Evolutionary conservation across 2,888 invertebrate genomes (phyloP).

Genomic region (Andrena flavipes): DNA sequence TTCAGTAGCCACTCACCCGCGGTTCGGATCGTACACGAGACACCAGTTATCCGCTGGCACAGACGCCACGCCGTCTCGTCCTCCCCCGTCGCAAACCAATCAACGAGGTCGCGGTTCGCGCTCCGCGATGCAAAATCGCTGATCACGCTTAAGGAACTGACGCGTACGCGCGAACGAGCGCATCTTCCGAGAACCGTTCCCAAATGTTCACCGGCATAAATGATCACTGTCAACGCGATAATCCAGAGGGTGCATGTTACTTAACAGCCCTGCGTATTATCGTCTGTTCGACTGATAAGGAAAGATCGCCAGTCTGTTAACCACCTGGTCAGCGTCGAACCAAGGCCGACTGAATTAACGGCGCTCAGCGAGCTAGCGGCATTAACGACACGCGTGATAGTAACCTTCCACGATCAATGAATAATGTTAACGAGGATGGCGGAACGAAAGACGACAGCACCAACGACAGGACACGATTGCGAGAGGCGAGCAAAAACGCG

Average conservation of each 20-base stretch:
- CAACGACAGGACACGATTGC: constrained; percentile 15
- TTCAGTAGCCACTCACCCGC: constrained; percentile 22
- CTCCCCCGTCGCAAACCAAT: constrained; percentile 10
- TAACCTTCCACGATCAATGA: not conserved
- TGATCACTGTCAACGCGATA: not conserved
- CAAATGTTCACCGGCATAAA: not conserved
- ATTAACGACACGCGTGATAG: not conserved
- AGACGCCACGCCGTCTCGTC: constrained; percentile 57
- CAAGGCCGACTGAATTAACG: not conserved
- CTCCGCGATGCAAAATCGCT: constrained; percentile 21
- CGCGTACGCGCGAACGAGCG: constrained; percentile 1
- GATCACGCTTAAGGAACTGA: constrained; percentile 8
- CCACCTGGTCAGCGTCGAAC: not conserved
- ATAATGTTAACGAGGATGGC: not conserved
- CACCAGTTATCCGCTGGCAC: not conserved
- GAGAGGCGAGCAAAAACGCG: constrained; percentile 29
- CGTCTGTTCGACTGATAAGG: not conserved
- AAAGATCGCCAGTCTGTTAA: not conserved
- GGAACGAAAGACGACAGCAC: not conserved
- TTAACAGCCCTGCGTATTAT: not conserved
- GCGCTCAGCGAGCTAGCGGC: not conserved
- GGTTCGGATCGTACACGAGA: constrained; percentile 24
- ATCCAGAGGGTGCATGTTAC: not conserved
- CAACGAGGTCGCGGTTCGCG: constrained; percentile 31
- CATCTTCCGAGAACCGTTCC: constrained; percentile 10